A percentile compares a stretch with the other conserved stretches of the same genome.
These are phyloP conservation scores for Protula sp. DNA, from an alignment of 2,888 invertebrate genomes.

Conservation along the genomic window DNA sequence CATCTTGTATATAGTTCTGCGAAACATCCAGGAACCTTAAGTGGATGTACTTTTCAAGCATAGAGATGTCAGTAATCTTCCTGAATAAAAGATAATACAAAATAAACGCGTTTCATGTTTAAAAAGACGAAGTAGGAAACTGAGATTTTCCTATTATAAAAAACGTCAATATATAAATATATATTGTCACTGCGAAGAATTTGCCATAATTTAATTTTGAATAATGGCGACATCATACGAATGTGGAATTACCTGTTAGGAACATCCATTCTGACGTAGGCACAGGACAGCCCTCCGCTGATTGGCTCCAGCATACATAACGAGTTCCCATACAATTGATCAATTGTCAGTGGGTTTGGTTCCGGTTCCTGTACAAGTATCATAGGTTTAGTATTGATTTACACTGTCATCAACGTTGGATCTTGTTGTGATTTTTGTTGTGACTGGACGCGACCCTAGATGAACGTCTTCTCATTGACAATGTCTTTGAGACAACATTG, in stretches of 20 bases:
- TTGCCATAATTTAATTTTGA: too few species aligned
- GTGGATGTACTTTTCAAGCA: conserved; percentile 9
- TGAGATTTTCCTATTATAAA: too few species aligned
- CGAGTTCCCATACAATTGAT: neutral
- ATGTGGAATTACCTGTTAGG: neutral
- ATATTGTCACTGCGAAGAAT: too few species aligned
- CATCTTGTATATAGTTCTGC: conserved; percentile 7
- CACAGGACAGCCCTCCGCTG: conserved; percentile 8
- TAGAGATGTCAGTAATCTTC: conserved; percentile 9
- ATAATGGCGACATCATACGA: too few species aligned
- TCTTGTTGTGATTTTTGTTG: too few species aligned
- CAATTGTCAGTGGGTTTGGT: neutral
- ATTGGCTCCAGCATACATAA: conserved; percentile 4
- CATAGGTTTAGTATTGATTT: too few species aligned
- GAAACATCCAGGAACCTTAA: conserved; percentile 7
- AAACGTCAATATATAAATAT: neutral
- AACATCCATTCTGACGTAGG: conserved; percentile 8
- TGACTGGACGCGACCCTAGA: too few species aligned
- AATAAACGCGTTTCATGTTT: too few species aligned
- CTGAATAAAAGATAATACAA: conserved; percentile 1
- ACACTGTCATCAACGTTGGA: too few species aligned
- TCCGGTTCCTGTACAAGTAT: neutral
- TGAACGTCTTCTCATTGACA: too few species aligned
- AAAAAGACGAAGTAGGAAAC: too few species aligned
- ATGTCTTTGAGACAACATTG: too few species aligned